Base-by-base conservation (phyloP, 2,113 vertebrate species). In the Argyrosomus japonicus region DNA sequence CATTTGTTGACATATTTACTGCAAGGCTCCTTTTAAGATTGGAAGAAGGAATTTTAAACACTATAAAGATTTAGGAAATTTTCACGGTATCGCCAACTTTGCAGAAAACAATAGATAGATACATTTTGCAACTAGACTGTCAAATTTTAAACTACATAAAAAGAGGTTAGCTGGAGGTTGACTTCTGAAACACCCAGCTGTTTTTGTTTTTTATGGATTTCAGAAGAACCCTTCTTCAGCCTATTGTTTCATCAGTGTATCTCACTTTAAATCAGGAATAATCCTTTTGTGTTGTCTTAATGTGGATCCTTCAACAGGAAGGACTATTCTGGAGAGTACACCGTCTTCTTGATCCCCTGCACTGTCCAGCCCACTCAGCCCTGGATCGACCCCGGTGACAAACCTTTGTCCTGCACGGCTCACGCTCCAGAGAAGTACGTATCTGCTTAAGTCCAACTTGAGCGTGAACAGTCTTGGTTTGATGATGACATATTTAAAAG, bases 361-460 rank as follows among this genome's bases (percentile, higher is more conserved):
- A 99, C 98, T 0, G 98, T 98, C 27, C 98, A 99, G 92, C 98
- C 98, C 83, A 99, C 97, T 0, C 98, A 99, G 93, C 96, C 98
- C 0, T 99, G 98, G 98, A 91, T 93, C 0, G 98, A 98, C 91
- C 97, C 97, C 0, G 97, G 97, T 43, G 97, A 98, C 83, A 99
- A 99, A 77, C 95, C 97, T 53, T 91, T 98, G 88, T 96, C 98
- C 89, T 99, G 98, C 81, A 99, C 98, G 0, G 98, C 98, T 8
- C 98, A 99, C 0, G 96, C 98, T 75, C 96, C 97, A 0, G 98
- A 99, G 93, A 97, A 96, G 98, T 99, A 93, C 81, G 53, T 56
- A 53, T 32, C 9, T 9, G 3, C 32, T 43, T 0, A n/a, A 11
- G 9, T 19, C 48, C 27, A 36, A 18, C 17, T 32, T 5, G 27